Base-by-base conservation (phyloP, 2,888 invertebrate genomes). In the Trilocha varians region DNA sequence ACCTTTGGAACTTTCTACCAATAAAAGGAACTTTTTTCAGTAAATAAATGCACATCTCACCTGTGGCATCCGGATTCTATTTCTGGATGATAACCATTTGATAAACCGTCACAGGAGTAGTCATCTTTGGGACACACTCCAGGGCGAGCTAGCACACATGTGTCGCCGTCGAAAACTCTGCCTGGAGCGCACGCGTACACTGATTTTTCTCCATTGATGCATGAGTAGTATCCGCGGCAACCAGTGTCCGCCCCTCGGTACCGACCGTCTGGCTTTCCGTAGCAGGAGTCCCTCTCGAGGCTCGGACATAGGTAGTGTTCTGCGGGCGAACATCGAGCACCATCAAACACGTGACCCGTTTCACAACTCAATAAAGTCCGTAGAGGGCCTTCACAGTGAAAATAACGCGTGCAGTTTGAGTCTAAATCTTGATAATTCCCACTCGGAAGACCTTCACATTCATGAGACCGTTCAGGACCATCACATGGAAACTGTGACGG, bases 141-240 rank as follows among this genome's bases (percentile, higher is more conserved):
- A 5, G 73, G 62, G 3, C 61, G 53, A 13, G 69, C 56, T 3
- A 67, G 65, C n/a, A 83, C 85, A 59, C 89, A 89, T 2, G 70
- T 65, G 45, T 88, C 88, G 1, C 88, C 88, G 62, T 89, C 87
- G 62, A 89, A 89, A 13, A 77, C 76, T 38, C 72, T 70, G 2
- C 87, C 87, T 16, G 74, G 65, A 1, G 86, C 73, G 50, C 90
- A 89, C 33, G 89, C 78, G 63, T 88, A 89, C 15, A 87, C 83
- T n/a, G 87, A 87, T 58, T 88, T 88, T 51, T 84, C 78, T 1
- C 88, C 88, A 44, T 71, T 72, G 14, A 76, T 73, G 64, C 90
- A 90, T 53, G 83, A 87, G 66, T 86, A 88, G 70, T 89, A 90
- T 9, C 88, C 87, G 37, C 88, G 84, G 56, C 90, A 90, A 2